Conservation (phyloP, 2,797 vertebrate species). For the Epinephelus coioides region DNA sequence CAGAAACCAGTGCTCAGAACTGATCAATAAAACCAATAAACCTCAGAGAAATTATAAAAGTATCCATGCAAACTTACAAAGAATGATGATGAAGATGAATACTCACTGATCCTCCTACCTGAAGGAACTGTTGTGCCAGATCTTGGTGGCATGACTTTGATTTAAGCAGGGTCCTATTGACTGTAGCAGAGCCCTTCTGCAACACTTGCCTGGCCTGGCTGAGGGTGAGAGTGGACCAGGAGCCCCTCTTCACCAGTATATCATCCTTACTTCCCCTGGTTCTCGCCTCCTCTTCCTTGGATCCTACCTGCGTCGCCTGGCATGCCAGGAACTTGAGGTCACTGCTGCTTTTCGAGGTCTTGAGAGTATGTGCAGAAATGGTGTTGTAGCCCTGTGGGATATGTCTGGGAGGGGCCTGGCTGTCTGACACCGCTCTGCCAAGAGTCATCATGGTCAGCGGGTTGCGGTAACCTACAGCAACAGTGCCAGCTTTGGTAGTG, state of each 20-base stretch:
- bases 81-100: constrained; percentile 66
- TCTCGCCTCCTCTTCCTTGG: constrained; percentile 83
- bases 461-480: constrained; percentile 90
- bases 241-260: constrained; percentile 93
- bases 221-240: constrained; percentile 97
- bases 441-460: constrained; percentile 96
- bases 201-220: constrained; percentile 96
- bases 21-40: constrained; percentile 26
- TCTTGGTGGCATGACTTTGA: constrained; percentile 98
- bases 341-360: constrained; percentile 96
- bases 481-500: constrained; percentile 82
- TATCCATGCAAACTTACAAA: constrained; percentile 58
- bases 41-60: constrained; percentile 33
- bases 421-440: constrained; percentile 92
- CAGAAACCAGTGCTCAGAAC: background rate
- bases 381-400: constrained; percentile 97
- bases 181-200: constrained; percentile 96
- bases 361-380: constrained; percentile 95
- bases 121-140: constrained; percentile 95
- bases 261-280: constrained; percentile 87
- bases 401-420: constrained; percentile 91
- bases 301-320: constrained; percentile 80
- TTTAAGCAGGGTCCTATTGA: constrained; percentile 96
- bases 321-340: constrained; percentile 92
- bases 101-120: constrained; percentile 88